These are phyloP conservation scores for Furcifer pardalis DNA, from an alignment of 2,797 vertebrate species.

Conservation along the genomic window DNA sequence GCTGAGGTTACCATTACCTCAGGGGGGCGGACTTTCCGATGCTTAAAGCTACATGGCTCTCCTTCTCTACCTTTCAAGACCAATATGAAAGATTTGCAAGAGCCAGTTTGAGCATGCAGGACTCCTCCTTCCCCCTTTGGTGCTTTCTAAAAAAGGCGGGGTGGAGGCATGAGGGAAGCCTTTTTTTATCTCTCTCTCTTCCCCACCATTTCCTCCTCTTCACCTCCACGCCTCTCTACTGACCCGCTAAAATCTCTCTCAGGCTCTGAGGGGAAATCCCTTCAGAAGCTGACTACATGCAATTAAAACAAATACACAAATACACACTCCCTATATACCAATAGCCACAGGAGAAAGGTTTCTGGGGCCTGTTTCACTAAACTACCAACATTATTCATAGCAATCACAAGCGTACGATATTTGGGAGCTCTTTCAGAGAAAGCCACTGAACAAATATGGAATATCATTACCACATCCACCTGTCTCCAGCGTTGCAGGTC, in stretches of 20 bases:
- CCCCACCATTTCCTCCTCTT: slow-evolving; percentile 18
- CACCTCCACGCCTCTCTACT: slow-evolving; percentile 21
- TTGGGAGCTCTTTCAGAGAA: not conserved
- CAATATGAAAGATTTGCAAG: not conserved
- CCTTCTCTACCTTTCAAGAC: slow-evolving; percentile 27
- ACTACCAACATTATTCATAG: not conserved
- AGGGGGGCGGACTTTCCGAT: slow-evolving; percentile 71
- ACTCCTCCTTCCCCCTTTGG: not conserved
- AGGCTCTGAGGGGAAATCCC: slow-evolving; percentile 18
- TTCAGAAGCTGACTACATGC: not conserved
- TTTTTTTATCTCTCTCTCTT: slow-evolving; percentile 13
- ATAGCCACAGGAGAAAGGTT: not conserved
- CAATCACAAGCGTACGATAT: not conserved
- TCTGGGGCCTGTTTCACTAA: not conserved
- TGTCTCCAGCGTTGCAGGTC: not conserved
- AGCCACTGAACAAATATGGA: not conserved
- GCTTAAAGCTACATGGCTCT: slow-evolving; percentile 68
- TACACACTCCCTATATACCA: not conserved
- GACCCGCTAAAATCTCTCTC: slow-evolving; percentile 14
- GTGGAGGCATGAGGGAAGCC: slow-evolving; percentile 13
- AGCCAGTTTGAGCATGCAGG: slow-evolving; percentile 15
- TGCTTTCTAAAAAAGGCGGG: slow-evolving; percentile 3
- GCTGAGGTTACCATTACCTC: slow-evolving; percentile 73
- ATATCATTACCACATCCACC: not conserved
- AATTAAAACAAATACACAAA: not conserved